Conservation (phyloP, 2,113 vertebrate species). For the Ammodytes marinus region DNA sequence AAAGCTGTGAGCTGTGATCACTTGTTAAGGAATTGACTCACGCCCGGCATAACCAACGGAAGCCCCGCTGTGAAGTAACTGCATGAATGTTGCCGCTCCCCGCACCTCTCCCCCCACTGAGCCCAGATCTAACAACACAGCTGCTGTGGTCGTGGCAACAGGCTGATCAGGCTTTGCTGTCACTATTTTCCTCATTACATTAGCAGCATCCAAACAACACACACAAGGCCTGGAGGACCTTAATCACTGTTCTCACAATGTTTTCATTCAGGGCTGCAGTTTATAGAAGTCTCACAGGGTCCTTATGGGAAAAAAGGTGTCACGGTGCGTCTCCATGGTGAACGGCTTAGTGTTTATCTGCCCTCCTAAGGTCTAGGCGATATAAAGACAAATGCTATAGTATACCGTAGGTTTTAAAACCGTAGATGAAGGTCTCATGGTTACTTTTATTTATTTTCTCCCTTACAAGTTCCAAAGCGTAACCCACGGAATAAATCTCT, state of each 20-base stretch:
- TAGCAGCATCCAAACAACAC: slow-evolving; percentile 42
- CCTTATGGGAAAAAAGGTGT: slow-evolving; percentile 30
- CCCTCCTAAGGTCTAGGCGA: background rate
- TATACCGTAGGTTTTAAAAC: slow-evolving; percentile 37
- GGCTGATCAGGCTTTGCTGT: slow-evolving; percentile 30
- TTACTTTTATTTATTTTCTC: slow-evolving; percentile 28
- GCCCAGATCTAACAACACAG: slow-evolving; percentile 61
- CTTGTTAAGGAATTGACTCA: slow-evolving; percentile 26
- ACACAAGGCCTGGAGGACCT: slow-evolving; percentile 30
- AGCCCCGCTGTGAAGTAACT: slow-evolving; percentile 57
- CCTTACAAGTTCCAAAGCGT: slow-evolving; percentile 33
- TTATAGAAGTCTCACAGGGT: slow-evolving; percentile 10
- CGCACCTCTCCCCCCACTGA: slow-evolving; percentile 36
- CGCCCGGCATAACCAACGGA: slow-evolving; percentile 26
- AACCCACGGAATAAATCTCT: slow-evolving; percentile 31
- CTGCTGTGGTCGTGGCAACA: slow-evolving; percentile 37
- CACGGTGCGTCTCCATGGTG: slow-evolving; percentile 43
- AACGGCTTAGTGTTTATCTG: slow-evolving; percentile 44
- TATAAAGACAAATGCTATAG: slow-evolving; percentile 36
- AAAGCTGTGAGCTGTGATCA: slow-evolving; percentile 32
- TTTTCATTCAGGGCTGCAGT: slow-evolving; percentile 26
- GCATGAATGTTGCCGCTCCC: slow-evolving; percentile 27
- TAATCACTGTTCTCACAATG: slow-evolving; percentile 22
- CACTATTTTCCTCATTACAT: slow-evolving; percentile 42
- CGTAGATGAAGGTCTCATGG: slow-evolving; percentile 39